Base-by-base conservation (phyloP, 2,113 vertebrate species). In the Pelusios castaneus region DNA sequence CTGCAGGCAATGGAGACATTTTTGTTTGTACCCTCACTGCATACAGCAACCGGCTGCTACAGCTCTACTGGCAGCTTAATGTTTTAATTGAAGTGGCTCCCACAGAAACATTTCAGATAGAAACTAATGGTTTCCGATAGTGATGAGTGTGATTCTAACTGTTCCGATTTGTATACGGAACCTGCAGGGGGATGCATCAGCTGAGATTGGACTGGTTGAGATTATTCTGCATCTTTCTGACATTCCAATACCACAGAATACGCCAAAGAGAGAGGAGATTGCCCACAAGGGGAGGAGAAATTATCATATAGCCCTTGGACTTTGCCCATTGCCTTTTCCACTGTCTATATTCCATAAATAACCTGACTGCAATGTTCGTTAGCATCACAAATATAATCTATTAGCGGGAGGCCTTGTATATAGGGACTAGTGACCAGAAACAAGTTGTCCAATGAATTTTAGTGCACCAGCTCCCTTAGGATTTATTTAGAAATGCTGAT, bases 181-280 rank as follows among this genome's bases (percentile, higher is more conserved):
- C 56, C 80, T 78, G 56, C 47, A 19, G 73, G 90, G 90, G 41
- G 67, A 83, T 55, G 70, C 73, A 49, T 91, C 85, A 87, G 80
- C 73, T 79, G 73, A 77, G 81, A 91, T 91, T 5, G 43, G 56
- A 34, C 16, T 24, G 80, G 82, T 38, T 12, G 56, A 25, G 43
- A 87, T 78, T 17, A 34, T 73, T 49, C 56, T 79, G 70, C 56
- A 91, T 91, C 80, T 88, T 83, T 85, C 73, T 91, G 90, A 84
- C 90, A 87, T 6, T 12, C 21, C 47, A 38, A 49, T 79, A 56
- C 80, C 73, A 25, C 22, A 38, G 80, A 79, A 83, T 43, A 83
- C 34, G 80, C 60, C 73, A 79, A 43, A 6, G 49, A 41, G 49
- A 67, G 54, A n/a, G 52, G 77, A 41, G 51, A 83, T 88, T 83